Evolutionary conservation across 2,113 vertebrate genomes (phyloP), one percentile per base, ranked within the genome.

Genomic region (Mormyrus iriodes): DNA sequence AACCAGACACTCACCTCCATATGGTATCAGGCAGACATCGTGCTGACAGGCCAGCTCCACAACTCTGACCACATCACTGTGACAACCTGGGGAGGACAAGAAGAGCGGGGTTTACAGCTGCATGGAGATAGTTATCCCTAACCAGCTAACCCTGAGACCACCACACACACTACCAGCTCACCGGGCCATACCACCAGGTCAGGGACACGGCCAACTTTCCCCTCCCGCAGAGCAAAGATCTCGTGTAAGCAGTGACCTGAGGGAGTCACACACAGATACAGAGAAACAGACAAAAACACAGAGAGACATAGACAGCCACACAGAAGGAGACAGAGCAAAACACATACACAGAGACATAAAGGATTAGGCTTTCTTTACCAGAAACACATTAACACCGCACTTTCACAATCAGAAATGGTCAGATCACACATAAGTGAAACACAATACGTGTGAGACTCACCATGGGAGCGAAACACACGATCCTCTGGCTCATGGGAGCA

Each of bases 181-280:
- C 98, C 96, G 94, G 98, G 98, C 98, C 98, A 99, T 49, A 99
- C 94, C 93, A 99, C 97, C 95, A 98, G 91, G 94, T 99, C 98
- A 92, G 98, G 98, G 95, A 98, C 94, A 89, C 97, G 95, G 69
- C 97, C 96, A 92, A 98, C 93, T 93, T 96, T 97, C 92, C 98
- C 98, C 96, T 99, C 98, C 93, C 98, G 97, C 91, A 99, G 95
- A 93, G 97, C 93, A 95, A 98, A 98, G 94, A 99, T 97, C 95
- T 99, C 98, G 84, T 99, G 97, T 93, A 99, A 94, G 95, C 98
- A 99, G 93, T 99, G 98, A 89, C 98, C 98, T 99, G 93, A 39
- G 52, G 79, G 73, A 44, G 85, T 65, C 27, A 46, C 21, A 76
- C 35, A 76, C 1, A 93, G 15, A 94, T 94, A 93, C 49, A 88